These are phyloP conservation scores for Antheraea assamensis DNA, from an alignment of 2,888 invertebrate genomes.

Conservation along the genomic window DNA sequence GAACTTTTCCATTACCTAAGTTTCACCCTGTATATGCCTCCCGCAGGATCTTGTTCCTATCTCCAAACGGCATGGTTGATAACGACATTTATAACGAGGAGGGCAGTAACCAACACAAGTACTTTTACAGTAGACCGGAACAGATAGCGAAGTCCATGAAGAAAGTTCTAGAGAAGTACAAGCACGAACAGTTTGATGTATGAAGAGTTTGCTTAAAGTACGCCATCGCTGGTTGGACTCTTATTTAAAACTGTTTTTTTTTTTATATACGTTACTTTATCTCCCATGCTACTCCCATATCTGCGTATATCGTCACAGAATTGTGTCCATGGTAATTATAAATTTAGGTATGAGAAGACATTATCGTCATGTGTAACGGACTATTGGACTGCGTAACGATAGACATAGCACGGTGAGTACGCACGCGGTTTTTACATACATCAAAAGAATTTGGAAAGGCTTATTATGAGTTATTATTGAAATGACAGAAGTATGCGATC, in stretches of 20 bases:
- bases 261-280: neutral
- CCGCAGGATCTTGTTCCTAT: constrained; percentile 83
- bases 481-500: too few relatives aligned
- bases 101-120: constrained; percentile 82
- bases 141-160: constrained; percentile 79
- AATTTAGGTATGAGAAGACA: too few relatives aligned
- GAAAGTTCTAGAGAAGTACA: constrained; percentile 67
- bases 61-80: constrained; percentile 79
- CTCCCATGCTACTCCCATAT: too few relatives aligned
- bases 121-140: constrained; percentile 78
- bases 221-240: neutral
- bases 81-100: constrained; percentile 81
- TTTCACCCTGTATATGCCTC: neutral
- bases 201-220: constrained; percentile 38
- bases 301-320: too few relatives aligned
- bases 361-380: too few relatives aligned
- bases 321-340: too few relatives aligned
- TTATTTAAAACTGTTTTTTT: neutral
- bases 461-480: too few relatives aligned
- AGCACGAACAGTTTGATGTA: constrained; percentile 58
- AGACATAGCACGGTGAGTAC: too few relatives aligned
- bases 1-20: too few relatives aligned
- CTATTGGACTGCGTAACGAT: too few relatives aligned
- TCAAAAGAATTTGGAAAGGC: too few relatives aligned
- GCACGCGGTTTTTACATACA: too few relatives aligned